Evolutionary conservation across 1,140 invertebrate species (phyloP), one percentile per base, ranked within the genome.

Genomic region (Solen grandis): DNA sequence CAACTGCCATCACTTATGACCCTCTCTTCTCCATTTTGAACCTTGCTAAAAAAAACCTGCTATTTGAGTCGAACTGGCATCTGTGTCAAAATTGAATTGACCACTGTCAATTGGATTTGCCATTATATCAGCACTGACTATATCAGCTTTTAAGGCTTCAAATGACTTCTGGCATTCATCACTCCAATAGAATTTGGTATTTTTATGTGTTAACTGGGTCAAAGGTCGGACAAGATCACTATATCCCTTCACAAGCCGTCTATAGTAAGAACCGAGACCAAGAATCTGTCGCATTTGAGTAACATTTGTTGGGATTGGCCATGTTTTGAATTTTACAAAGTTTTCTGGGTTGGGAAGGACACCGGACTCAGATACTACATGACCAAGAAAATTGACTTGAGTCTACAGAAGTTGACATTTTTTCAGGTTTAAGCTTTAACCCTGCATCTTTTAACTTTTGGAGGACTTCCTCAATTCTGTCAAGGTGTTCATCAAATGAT

Each of bases 31-130:
- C 85, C 80, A 13, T 84, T 81, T 35, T 86, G 63, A 19, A 65
- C 50, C 73, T 90, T n/a, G 89, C 2, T 72, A 78, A 35, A n/a
- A 73, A 1, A 87, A 84, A 3, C 83, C 84, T 19, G 84, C 89
- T 4, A 90, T 50, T 14, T 69, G 87, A 16, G 52, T 2, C 22
- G 84, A 81, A 31, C 69, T 75, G 19, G 74, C 84, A 72, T 88
- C 84, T 8, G 73, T 83, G 25, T 87, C 82, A 13, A 88, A 25
- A 25, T 83, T 74, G 62, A 86, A n/a, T n/a, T n/a, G n/a, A 13
- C 66, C 66, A 13, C 38, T 29, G 19, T 69, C 66, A 13, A 5
- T 5, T 19, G 66, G 38, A 29, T 69, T 52, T 5, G 19, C 66
- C 36, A 68, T 52, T 16, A 68, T 25, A 25, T 70, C 25, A 22